A percentile compares a stretch with the other conserved stretches of the same genome.
phyloP scores from a whole-genome alignment of 2,797 vertebrate species.

The Phataginus tricuspis region DNA sequence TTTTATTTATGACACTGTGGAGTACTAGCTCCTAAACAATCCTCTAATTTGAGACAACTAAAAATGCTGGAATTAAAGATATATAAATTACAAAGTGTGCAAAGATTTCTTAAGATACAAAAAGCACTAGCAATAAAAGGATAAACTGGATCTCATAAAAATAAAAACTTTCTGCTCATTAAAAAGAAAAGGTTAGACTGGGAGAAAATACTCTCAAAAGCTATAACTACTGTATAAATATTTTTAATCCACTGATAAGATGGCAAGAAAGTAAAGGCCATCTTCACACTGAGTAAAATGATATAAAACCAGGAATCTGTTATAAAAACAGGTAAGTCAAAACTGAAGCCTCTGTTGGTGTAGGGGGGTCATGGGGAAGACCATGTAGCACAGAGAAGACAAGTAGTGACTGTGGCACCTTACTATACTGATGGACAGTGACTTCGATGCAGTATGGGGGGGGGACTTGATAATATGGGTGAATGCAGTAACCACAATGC shows the following conservation, averaged over 20 bases:
- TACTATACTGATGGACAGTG: too few relatives aligned
- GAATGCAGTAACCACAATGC: too few relatives aligned
- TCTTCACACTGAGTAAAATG: neutral
- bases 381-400: too few relatives aligned
- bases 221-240: neutral
- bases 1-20: neutral
- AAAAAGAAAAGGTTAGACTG: neutral
- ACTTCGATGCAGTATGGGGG: too few relatives aligned
- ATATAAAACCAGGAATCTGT: neutral
- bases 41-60: neutral
- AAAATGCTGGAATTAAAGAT: constrained; percentile 30
- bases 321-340: neutral
- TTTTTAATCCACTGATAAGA: constrained; percentile 25
- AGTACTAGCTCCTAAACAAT: neutral
- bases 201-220: neutral
- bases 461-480: too few relatives aligned
- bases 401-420: too few relatives aligned
- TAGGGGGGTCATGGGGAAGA: too few relatives aligned
- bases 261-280: neutral
- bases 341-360: neutral
- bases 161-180: neutral
- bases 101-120: constrained; percentile 24
- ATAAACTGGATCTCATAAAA: neutral
- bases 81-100: neutral
- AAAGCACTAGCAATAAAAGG: neutral